Base-by-base conservation (phyloP, 2,113 vertebrate genomes). In the Forbesichthys agassizii region DNA sequence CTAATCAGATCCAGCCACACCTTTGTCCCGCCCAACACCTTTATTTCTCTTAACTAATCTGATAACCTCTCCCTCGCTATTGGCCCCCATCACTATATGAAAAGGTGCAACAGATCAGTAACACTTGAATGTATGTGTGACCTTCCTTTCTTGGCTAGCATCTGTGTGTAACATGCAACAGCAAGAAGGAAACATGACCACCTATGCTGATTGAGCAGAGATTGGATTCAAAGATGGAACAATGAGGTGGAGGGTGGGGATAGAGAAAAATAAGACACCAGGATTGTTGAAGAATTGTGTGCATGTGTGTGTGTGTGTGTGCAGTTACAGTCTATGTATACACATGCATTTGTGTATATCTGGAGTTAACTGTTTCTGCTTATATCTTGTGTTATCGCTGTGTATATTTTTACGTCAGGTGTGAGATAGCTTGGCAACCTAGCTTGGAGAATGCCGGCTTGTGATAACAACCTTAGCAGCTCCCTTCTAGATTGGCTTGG, bases 41-140 rank as follows among this genome's bases (percentile, higher is more conserved):
- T 75, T 78, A 87, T 85, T 78, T 78, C 59, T 56, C 67, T 74
- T 58, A 69, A 71, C 83, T 84, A 75, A 84, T 86, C 84, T 82
- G 88, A 89, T 86, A 79, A 88, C 79, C 79, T 61, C 72, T 66
- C 75, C 59, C 81, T 79, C 84, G 48, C 68, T 69, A 80, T 85
- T 81, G 86, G 71, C 88, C 88, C 78, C 74, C 73, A 88, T 90
- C 80, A 71, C 71, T 57, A 59, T 76, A 86, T 88, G 80, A 88
- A 86, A 90, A 88, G 86, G 61, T 63, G 69, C 78, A 85, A 87
- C 72, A 86, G 83, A 89, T 85, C 84, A 89, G 88, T 86, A 79
- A 86, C 88, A 91, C 74, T 85, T 82, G 63, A 77, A 74, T 78
- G 75, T 81, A 79, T 72, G 60, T 55, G 16, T 82, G 77, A 70